These are phyloP conservation scores for Suricata suricatta DNA, from an alignment of 2,113 vertebrate genomes.

Conservation along the genomic window DNA sequence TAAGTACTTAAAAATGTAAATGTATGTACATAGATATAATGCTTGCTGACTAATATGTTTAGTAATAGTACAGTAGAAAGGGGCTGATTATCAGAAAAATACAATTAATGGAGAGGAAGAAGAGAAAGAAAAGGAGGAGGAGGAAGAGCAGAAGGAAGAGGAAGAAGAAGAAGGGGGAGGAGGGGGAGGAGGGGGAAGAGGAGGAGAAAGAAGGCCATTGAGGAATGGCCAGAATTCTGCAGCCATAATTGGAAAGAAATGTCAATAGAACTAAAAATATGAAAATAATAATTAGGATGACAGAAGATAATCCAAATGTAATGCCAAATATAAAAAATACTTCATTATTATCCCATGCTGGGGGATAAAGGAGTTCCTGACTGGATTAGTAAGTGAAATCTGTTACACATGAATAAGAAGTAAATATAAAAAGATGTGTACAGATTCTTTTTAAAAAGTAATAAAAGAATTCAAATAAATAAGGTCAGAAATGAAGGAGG, in stretches of 20 bases:
- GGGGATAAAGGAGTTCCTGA: background rate
- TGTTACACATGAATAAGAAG: background rate
- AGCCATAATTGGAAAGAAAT: background rate
- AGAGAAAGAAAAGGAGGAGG: too few relatives aligned
- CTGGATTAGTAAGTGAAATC: background rate
- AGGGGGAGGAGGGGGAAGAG: too few relatives aligned
- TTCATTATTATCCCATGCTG: background rate
- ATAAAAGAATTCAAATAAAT: background rate
- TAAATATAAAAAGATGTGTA: background rate
- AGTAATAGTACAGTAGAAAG: background rate
- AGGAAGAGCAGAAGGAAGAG: background rate
- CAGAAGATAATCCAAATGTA: background rate
- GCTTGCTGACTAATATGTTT: background rate
- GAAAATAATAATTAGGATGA: slow-evolving; percentile 3
- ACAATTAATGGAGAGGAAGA: background rate
- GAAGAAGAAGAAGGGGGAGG: too few relatives aligned
- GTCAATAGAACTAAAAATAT: background rate
- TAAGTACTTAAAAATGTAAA: background rate
- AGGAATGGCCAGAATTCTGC: background rate
- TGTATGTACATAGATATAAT: background rate
- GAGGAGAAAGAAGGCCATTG: background rate
- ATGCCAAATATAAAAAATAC: background rate
- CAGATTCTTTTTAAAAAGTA: background rate
- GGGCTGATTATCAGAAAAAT: background rate
- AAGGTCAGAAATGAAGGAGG: background rate